Base-by-base conservation (phyloP, 2,888 invertebrate genomes). In the Toxonevra muliebris region DNA sequence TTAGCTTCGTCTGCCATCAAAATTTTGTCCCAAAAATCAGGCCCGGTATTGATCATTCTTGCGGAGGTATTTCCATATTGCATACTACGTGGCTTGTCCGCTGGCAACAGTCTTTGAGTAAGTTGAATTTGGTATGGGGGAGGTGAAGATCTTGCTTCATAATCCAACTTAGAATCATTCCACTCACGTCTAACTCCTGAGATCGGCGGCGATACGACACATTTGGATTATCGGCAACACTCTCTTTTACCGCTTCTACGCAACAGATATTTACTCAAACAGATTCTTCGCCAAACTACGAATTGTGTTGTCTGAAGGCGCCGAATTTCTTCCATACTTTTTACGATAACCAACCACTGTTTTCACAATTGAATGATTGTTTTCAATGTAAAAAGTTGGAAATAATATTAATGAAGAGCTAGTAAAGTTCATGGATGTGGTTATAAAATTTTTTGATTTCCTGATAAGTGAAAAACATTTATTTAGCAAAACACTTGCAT, bases 111-210 rank as follows among this genome's bases (percentile, higher is more conserved):
- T 57, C 57, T 66, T 20, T 61, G 66, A 42, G 43, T 66, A 61
- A 54, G 20, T 43, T 67, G 57, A 61, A 62, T 57, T 62, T 67
- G 54, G 61, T 67, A 63, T 13, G 57, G 58, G 61, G 54, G 45
- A 67, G 50, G 55, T 67, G 45, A 61, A 67, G 57, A 62, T 67
- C 57, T 55, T 67, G 54, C 42, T 62, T 67, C 57, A 67, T 50
- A 67, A 67, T 67, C n/a, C 61, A 13, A 50, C 61, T 40, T 42
- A 66, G 52, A 66, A 60, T 66, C 20, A 54, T 67, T 67, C 57
- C 67, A 55, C 10, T 62, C 61, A 67, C 50, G 62, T 58, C 50
- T 53, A 67, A 55, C 41, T 62, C 48, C 62, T 67, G 67, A 62
- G 40, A 20, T 43, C 53, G 62, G 62, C 3, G 67, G 20, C 54